These are phyloP conservation scores for Egretta garzetta DNA, from an alignment of 2,113 vertebrate species.

Conservation along the genomic window DNA sequence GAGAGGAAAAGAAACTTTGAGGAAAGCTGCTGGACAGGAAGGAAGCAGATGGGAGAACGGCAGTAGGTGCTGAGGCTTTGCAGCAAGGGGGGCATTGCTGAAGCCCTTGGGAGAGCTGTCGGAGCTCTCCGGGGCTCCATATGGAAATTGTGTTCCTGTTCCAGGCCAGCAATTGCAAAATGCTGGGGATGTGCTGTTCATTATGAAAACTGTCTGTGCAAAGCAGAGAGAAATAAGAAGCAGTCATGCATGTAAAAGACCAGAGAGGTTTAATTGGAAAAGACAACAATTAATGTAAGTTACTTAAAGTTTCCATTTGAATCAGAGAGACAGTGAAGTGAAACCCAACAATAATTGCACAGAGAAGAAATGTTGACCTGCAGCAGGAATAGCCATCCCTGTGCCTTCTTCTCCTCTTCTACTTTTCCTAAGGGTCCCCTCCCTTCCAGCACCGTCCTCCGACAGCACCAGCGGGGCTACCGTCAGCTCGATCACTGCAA, in stretches of 20 bases:
- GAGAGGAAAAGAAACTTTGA: background rate
- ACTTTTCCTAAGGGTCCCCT: background rate
- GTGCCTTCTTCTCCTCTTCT: background rate
- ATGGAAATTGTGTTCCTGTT: background rate
- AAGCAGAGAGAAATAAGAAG: background rate
- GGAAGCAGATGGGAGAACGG: background rate
- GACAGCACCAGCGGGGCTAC: background rate
- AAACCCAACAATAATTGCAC: background rate
- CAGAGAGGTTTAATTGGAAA: conserved; percentile 34
- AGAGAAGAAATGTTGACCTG: background rate
- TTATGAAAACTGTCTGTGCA: background rate
- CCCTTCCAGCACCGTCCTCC: background rate
- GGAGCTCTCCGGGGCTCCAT: background rate
- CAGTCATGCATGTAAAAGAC: background rate
- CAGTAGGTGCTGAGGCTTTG: background rate
- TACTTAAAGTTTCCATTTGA: conserved; percentile 20
- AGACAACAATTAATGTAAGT: conserved; percentile 22
- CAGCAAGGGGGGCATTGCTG: background rate
- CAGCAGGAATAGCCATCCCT: background rate
- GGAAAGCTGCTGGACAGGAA: background rate
- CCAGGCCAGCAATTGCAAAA: background rate
- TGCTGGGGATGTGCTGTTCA: background rate
- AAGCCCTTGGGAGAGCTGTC: background rate
- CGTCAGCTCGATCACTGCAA: background rate
- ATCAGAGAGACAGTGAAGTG: background rate